Percentiles rank a stretch among this genome's conserved stretches.
Evolutionary conservation across 64 coral and sea anemone genomes (phyloP).

Genomic region (Stichodactyla helianthus): DNA sequence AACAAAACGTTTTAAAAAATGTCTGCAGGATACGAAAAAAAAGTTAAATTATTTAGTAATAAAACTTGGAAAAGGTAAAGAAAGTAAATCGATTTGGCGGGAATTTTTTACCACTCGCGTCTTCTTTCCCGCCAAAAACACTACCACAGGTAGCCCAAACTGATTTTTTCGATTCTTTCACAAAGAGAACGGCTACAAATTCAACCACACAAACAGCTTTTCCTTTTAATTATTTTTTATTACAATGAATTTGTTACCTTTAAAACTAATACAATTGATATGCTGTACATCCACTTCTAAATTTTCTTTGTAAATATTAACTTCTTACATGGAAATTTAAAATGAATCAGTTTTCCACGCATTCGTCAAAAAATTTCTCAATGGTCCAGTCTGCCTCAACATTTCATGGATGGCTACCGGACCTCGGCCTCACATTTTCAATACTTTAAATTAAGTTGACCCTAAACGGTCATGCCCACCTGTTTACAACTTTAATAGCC

Average conservation of each 20-base stretch:
- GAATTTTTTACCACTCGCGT: not conserved
- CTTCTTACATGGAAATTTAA: too few species aligned
- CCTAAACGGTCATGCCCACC: too few species aligned
- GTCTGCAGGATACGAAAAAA: not conserved
- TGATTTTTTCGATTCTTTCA: not conserved
- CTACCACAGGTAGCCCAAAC: constrained; percentile 17
- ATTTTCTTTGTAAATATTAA: too few species aligned
- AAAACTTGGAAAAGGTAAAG: not conserved
- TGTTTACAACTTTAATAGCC: too few species aligned
- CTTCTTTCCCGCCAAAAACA: not conserved
- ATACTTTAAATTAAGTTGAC: not conserved
- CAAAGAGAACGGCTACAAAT: too few species aligned
- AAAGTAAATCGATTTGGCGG: not conserved
- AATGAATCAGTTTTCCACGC: too few species aligned
- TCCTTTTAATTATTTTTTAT: not conserved
- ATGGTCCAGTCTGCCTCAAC: not conserved
- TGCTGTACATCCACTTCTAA: too few species aligned
- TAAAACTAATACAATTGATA: too few species aligned
- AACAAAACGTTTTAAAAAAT: not conserved
- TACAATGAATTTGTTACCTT: too few species aligned
- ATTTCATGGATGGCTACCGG: not conserved
- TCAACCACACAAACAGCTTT: not conserved
- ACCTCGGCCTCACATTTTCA: not conserved
- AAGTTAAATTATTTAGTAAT: not conserved
- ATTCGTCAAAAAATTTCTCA: too few species aligned